Percentiles rank a stretch among this genome's conserved stretches.
Evolutionary conservation across 2,113 vertebrate species (phyloP).

Genomic region (Brachypodius melanocephalos): DNA sequence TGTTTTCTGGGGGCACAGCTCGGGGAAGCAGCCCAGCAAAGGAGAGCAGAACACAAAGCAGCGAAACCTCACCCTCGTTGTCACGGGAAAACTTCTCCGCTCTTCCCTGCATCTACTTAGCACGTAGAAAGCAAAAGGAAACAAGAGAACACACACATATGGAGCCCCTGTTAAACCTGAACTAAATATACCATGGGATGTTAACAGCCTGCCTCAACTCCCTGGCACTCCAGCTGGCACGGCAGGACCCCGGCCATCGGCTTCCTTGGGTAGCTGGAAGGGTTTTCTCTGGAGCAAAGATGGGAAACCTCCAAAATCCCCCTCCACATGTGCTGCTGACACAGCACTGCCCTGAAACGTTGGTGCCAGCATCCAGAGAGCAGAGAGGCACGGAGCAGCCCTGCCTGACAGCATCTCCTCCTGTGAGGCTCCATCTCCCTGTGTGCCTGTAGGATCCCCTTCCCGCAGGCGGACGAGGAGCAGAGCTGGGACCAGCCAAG

Average conservation of each 20-base stretch:
- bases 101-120: constrained; percentile 53
- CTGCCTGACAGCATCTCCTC: neutral
- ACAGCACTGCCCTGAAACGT: neutral
- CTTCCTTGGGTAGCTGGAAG: neutral
- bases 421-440: neutral
- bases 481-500: neutral
- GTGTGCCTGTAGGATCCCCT: rapidly evolving
- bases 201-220: neutral
- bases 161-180: constrained; percentile 15
- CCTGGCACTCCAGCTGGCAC: neutral
- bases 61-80: neutral
- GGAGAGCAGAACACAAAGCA: neutral
- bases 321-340: neutral
- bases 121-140: constrained; percentile 23
- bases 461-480: neutral
- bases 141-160: constrained; percentile 27
- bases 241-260: neutral
- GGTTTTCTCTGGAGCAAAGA: neutral
- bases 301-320: neutral
- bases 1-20: neutral
- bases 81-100: neutral
- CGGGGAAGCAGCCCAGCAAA: neutral
- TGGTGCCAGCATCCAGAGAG: neutral
- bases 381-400: neutral
- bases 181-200: constrained; percentile 39